Evolutionary conservation across 1,140 invertebrate genomes (phyloP), one percentile per base, ranked within the genome.

Genomic region (Wiebesia pumilae): DNA sequence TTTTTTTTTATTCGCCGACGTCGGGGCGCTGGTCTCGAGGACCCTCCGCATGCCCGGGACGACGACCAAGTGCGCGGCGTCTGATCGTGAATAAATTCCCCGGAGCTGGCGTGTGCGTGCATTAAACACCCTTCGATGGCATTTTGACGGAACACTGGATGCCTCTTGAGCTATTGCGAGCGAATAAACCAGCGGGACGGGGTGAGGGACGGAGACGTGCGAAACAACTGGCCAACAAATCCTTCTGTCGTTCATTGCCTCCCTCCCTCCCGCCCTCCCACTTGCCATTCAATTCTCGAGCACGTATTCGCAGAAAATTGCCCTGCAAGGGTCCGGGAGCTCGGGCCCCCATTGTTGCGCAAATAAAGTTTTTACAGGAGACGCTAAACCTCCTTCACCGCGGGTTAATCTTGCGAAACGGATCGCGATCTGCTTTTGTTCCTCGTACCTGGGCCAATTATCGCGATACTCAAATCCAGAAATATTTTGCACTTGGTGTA

Each of bases 121-220:
- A 89, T 89, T 88, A 89, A 89, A 84, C 67, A 81, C 77, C 75
- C 78, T 51, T 86, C 81, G 87, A 82, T 73, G 54, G 86, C 85
- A 86, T 88, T 89, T 88, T 67, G 83, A 83, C 73, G 85, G 47
- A 24, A 9, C 7, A 7, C 14, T 0, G n/a, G 21, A 40, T 30
- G 65, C 24, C 58, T 62, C 21, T 80, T 21, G 65, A 81, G 35
- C 27, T 71, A 4, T 35, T 43, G 47, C 21, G 33, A n/a, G 58
- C 30, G n/a, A 38, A 21, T n/a, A 1, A 71, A 1, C 6, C 30
- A 51, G 69, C 33, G 71, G 51, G 51, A 27, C 43, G 58, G 27
- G 24, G 40, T 38, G 16, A 54, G 30, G 12, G 43, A 38, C 33
- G 27, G 54, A 54, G 33, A 43, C 77, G 78, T 47, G 82, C 69